These are phyloP conservation scores for Meloidogyne exigua DNA, from an alignment of 1,140 invertebrate species.

Conservation along the genomic window DNA sequence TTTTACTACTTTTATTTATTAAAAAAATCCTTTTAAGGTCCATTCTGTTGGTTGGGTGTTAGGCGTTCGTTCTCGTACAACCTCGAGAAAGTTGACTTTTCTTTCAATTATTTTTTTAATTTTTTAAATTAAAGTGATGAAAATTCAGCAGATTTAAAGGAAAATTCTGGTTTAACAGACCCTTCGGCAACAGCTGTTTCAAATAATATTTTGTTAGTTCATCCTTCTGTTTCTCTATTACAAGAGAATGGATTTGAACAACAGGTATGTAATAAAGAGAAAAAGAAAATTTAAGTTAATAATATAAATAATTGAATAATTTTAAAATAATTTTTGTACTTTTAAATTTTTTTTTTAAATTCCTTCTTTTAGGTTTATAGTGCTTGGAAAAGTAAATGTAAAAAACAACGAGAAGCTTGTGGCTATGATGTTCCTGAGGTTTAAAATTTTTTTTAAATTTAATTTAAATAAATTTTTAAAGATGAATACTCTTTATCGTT, in stretches of 20 bases:
- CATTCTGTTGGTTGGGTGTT: slow-evolving; percentile 96
- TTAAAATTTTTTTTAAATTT: neutral
- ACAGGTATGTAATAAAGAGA: slow-evolving; percentile 69
- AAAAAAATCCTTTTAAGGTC: slow-evolving; percentile 77
- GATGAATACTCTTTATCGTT: slow-evolving; percentile 95
- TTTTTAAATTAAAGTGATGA: slow-evolving; percentile 31
- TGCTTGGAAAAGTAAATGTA: slow-evolving; percentile 47
- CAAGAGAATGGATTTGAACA: slow-evolving; percentile 96
- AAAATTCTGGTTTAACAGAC: neutral
- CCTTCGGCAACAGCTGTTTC: neutral
- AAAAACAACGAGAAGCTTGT: slow-evolving; percentile 75
- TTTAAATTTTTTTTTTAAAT: too few relatives aligned
- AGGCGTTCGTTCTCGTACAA: slow-evolving; percentile 76
- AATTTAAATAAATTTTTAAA: neutral
- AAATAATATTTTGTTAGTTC: slow-evolving; percentile 8
- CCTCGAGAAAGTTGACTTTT: slow-evolving; percentile 70
- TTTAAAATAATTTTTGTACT: too few relatives aligned
- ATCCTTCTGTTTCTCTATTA: slow-evolving; percentile 72
- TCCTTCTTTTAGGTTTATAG: slow-evolving; percentile 52
- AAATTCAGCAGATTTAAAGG: slow-evolving; percentile 58
- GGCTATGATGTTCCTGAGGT: slow-evolving; percentile 84
- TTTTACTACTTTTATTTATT: neutral
- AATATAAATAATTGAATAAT: too few relatives aligned
- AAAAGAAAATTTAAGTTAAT: too few relatives aligned
- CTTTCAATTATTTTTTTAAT: neutral